Percentiles rank a stretch among this genome's conserved stretches.
These are phyloP conservation scores for Eleginops maclovinus DNA, from an alignment of 2,113 vertebrate genomes.

Conservation along the genomic window DNA sequence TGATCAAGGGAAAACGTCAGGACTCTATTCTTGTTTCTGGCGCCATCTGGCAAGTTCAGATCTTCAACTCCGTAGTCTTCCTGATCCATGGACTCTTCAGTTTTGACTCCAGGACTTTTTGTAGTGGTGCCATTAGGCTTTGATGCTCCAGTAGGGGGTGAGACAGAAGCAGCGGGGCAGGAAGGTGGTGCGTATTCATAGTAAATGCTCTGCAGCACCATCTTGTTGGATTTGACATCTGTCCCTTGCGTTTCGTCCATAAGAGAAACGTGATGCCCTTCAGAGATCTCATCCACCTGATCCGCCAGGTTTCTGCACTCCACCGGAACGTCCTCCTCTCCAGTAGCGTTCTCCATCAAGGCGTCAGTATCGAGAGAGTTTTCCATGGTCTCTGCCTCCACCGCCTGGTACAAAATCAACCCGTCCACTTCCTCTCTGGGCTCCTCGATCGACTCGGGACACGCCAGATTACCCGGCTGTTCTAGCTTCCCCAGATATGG, in stretches of 20 bases:
- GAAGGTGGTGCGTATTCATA: conserved; percentile 48
- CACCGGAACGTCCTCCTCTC: background rate
- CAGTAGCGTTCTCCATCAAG: conserved; percentile 20
- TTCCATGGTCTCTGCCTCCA: conserved; percentile 39
- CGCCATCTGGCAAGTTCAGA: background rate
- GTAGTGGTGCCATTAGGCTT: conserved; percentile 7
- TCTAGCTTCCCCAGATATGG: conserved; percentile 58
- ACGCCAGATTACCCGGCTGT: conserved; percentile 37
- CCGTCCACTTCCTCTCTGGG: conserved; percentile 58
- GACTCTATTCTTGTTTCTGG: conserved; percentile 31
- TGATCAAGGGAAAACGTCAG: conserved; percentile 56
- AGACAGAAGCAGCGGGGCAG: conserved; percentile 33
- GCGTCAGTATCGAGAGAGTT: conserved; percentile 46
- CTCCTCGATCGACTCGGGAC: conserved; percentile 57
- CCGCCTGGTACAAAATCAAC: conserved; percentile 64
- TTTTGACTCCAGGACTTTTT: conserved; percentile 9
- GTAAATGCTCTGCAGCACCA: conserved; percentile 59
- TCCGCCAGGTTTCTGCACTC: conserved; percentile 32
- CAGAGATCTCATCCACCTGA: conserved; percentile 63
- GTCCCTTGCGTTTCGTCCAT: conserved; percentile 33
- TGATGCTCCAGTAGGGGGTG: conserved; percentile 29
- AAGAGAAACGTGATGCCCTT: conserved; percentile 16
- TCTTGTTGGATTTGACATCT: conserved; percentile 40
- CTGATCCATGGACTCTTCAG: conserved; percentile 1
- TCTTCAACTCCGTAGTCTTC: background rate